Conservation (phyloP, 2,797 vertebrate species). For the Sebastes itinus region DNA sequence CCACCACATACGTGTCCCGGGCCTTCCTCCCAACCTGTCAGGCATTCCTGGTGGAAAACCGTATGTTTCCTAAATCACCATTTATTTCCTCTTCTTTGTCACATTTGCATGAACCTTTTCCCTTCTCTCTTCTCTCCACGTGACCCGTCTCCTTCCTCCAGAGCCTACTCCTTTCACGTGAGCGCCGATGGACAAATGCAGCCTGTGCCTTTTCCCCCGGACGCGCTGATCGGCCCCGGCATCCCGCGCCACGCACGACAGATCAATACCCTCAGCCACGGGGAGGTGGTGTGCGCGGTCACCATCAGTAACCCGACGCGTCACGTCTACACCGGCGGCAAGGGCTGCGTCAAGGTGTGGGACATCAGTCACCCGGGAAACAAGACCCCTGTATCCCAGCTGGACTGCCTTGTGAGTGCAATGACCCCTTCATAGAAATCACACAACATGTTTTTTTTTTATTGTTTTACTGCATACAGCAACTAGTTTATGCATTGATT, state of each 20-base stretch:
- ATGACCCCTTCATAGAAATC: neutral
- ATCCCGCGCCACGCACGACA: slow-evolving; percentile 87
- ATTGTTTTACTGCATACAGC: neutral
- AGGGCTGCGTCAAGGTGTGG: slow-evolving; percentile 98
- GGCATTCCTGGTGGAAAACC: slow-evolving; percentile 96
- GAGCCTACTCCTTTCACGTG: slow-evolving; percentile 87
- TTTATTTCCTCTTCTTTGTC: neutral
- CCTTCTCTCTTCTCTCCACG: neutral
- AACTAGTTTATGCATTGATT: neutral
- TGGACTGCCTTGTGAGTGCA: slow-evolving; percentile 92
- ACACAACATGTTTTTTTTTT: neutral
- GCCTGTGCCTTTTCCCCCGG: slow-evolving; percentile 87
- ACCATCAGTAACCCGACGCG: slow-evolving; percentile 97
- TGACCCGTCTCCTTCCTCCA: slow-evolving; percentile 34
- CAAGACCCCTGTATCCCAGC: slow-evolving; percentile 96
- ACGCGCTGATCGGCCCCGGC: slow-evolving; percentile 85
- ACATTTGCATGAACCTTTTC: neutral
- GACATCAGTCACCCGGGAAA: slow-evolving; percentile 97
- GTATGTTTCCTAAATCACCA: slow-evolving; percentile 69
- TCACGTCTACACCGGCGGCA: slow-evolving; percentile 96
- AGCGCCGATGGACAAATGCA: slow-evolving; percentile 88
- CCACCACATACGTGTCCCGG: slow-evolving; percentile 91
- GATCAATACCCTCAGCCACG: slow-evolving; percentile 87
- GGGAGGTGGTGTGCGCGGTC: slow-evolving; percentile 91
- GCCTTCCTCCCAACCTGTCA: slow-evolving; percentile 89